A percentile compares a stretch with the other conserved stretches of the same genome.
Conservation (phyloP, 2,797 vertebrate genomes). For the Anas bernieri region DNA sequence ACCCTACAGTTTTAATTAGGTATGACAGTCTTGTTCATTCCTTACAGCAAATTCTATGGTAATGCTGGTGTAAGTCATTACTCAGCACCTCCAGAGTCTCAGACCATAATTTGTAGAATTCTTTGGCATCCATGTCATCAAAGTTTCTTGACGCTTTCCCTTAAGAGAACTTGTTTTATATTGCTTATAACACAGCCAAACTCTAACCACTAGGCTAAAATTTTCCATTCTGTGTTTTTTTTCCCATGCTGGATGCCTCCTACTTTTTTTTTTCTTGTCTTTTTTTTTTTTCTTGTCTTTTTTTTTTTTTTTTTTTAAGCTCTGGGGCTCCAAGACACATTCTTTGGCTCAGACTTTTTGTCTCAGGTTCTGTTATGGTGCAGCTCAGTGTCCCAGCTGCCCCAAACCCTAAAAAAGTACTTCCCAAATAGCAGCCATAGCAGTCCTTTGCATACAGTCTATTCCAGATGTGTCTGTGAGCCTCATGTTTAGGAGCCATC, state of each 20-base stretch:
- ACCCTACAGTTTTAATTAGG: conserved; percentile 5
- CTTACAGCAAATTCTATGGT: not conserved
- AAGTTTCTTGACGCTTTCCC: not conserved
- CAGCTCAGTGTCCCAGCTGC: not conserved
- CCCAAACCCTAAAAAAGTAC: not conserved
- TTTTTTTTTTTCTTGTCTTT: not conserved
- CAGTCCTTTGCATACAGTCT: not conserved
- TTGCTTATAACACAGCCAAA: conserved; percentile 25
- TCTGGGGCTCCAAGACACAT: not conserved
- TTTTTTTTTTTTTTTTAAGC: not conserved
- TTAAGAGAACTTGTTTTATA: conserved; percentile 28
- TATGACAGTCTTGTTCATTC: not conserved
- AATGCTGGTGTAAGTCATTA: conserved; percentile 26
- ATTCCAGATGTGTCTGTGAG: not conserved
- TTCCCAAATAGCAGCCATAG: not conserved
- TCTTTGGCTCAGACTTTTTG: not conserved
- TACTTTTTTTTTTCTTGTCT: accelerated
- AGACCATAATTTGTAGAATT: conserved; percentile 24
- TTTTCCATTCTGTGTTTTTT: conserved; percentile 21
- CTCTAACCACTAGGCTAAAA: conserved; percentile 28
- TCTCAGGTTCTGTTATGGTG: not conserved
- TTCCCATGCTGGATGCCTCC: not conserved
- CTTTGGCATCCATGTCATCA: not conserved
- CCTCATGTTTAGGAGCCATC: not conserved
- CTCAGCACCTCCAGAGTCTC: conserved; percentile 43